Evolutionary conservation across 2,113 vertebrate genomes (phyloP), one percentile per base, ranked within the genome.

Genomic region (Actinemys pallida): DNA sequence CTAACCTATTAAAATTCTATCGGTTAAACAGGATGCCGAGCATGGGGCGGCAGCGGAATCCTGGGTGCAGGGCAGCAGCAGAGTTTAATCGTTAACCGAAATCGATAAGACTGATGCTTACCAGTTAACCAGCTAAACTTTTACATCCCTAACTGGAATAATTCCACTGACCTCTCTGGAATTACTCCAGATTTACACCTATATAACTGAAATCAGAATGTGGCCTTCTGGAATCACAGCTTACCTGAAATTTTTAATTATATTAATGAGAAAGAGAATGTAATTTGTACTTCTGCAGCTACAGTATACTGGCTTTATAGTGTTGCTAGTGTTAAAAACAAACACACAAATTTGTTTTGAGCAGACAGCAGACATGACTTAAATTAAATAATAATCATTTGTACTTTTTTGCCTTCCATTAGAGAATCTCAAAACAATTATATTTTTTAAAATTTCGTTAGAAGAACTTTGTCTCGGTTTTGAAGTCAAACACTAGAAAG

Each of bases 321-420:
- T 54, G 69, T 56, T 90, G 57, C 29, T 80, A 86, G 65, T 13
- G 62, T 54, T 75, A 91, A 94, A 94, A 65, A 76, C 56, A 57
- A 65, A 1, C 9, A 88, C 3, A n/a, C 72, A 4, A 10, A 50
- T 20, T 84, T 84, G 2, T 80, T 91, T 83, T 80, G 88, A 93
- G 52, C 12, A 24, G 19, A 14, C 4, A 84, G 72, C 7, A 88
- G 22, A 69, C 11, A 39, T 0, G 4, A 76, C 5, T 1, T 12
- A 75, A 27, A 7, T 9, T 80, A 1, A 31, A 50, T 17, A 57
- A 83, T 86, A 88, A 83, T 50, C 75, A 82, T 12, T 12, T 69
- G 2, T 42, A 88, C 80, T 62, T 76, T 76, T 81, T 62, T 12
- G 1, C 57, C n/a, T 65, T 62, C 22, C 53, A 49, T 69, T 27